Conservation (phyloP, 2,113 vertebrate genomes). For the Vulpes lagopus region DNA sequence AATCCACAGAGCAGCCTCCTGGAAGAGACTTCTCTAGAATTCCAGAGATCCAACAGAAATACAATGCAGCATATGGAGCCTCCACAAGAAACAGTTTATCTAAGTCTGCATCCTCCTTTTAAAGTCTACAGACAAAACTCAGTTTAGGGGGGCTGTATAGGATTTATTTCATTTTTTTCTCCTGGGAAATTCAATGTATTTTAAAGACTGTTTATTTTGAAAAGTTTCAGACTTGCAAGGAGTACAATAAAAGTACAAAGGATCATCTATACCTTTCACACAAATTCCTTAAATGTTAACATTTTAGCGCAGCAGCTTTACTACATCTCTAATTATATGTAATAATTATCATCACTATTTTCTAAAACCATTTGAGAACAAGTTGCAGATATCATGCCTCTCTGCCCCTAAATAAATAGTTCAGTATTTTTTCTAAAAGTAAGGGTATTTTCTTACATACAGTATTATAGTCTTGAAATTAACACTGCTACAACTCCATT, state of each 20-base stretch:
- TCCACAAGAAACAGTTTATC: background rate
- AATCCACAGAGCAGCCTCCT: slow-evolving; percentile 23
- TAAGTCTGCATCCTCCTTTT: background rate
- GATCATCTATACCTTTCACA: background rate
- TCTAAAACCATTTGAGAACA: slow-evolving; percentile 33
- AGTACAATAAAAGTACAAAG: background rate
- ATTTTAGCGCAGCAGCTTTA: background rate
- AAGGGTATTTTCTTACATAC: background rate
- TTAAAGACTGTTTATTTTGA: background rate
- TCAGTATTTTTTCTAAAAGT: background rate
- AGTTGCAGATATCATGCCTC: background rate
- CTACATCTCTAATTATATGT: slow-evolving; percentile 7
- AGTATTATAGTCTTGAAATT: background rate
- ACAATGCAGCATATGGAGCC: background rate
- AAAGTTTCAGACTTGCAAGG: slow-evolving; percentile 44
- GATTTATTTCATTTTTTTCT: slow-evolving; percentile 29
- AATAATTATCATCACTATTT: slow-evolving; percentile 26
- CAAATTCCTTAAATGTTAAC: slow-evolving; percentile 27
- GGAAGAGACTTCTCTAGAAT: slow-evolving; percentile 66
- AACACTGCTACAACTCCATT: background rate
- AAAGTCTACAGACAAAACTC: slow-evolving; percentile 27
- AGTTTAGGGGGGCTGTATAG: background rate
- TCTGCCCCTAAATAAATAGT: background rate
- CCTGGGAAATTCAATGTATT: background rate
- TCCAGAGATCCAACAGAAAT: slow-evolving; percentile 41